These are phyloP conservation scores for Pao palembangensis DNA, from an alignment of 2,113 vertebrate genomes.

Conservation along the genomic window DNA sequence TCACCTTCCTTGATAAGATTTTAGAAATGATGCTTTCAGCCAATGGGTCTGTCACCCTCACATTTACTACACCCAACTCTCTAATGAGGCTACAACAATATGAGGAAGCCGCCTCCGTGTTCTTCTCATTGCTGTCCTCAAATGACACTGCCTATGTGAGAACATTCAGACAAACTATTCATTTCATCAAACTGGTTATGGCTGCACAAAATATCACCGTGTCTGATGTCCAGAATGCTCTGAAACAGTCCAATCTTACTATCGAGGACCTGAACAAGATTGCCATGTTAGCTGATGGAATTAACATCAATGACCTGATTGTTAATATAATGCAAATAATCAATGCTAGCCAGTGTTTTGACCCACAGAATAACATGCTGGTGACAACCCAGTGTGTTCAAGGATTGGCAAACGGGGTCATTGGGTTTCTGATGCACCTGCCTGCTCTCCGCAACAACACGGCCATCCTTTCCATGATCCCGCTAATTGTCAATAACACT, in stretches of 20 bases:
- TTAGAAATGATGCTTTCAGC: conserved; percentile 26
- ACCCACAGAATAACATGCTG: conserved; percentile 14
- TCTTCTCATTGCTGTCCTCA: conserved; percentile 56
- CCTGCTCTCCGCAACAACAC: conserved; percentile 45
- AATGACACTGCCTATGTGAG: conserved; percentile 22
- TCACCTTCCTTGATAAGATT: conserved; percentile 52
- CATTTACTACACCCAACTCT: conserved; percentile 11
- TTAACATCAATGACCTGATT: conserved; percentile 46
- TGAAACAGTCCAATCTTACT: conserved; percentile 62
- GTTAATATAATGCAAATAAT: conserved; percentile 37
- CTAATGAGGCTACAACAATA: conserved; percentile 12
- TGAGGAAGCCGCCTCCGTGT: conserved; percentile 32
- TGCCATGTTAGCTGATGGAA: conserved; percentile 29
- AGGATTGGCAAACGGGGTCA: conserved; percentile 45
- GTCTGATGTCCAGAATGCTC: conserved; percentile 48
- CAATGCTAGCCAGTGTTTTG: conserved; percentile 55
- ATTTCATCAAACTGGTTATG: conserved; percentile 55
- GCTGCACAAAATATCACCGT: conserved; percentile 45
- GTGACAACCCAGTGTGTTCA: conserved; percentile 50
- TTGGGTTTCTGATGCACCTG: conserved; percentile 44
- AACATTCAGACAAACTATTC: conserved; percentile 42
- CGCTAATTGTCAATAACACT: conserved; percentile 37
- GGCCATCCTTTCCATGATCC: conserved; percentile 46
- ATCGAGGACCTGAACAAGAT: conserved; percentile 54
- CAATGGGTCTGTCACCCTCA: conserved; percentile 23